phyloP scores from a whole-genome alignment of 2,888 invertebrate species.

The Drosophila buzzatii region DNA sequence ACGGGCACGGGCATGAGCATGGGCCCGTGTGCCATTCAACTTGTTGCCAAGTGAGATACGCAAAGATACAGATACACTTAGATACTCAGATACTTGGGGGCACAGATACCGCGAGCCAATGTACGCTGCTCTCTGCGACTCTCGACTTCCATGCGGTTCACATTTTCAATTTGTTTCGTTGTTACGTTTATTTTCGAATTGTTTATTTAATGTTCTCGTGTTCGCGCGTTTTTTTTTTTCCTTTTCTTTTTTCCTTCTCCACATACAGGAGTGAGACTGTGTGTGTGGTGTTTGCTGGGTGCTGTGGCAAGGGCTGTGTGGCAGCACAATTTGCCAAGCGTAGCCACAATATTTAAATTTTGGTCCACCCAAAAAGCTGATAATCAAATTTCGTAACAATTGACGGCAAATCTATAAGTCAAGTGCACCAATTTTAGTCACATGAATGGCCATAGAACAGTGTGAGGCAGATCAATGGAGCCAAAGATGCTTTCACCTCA shows the following conservation, averaged over 20 bases:
- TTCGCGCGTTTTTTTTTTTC: constrained; percentile 38
- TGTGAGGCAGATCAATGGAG: constrained; percentile 26
- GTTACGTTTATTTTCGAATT: constrained; percentile 76
- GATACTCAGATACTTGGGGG: constrained; percentile 43
- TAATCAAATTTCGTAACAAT: constrained; percentile 63
- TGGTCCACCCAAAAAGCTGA: constrained; percentile 58
- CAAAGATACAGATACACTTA: constrained; percentile 44
- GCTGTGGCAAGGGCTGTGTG: not conserved
- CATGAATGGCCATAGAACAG: constrained; percentile 8
- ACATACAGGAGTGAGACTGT: not conserved
- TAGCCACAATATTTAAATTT: constrained; percentile 18
- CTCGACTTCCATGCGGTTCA: constrained; percentile 49
- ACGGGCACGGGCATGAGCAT: constrained; percentile 31
- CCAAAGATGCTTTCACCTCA: constrained; percentile 69
- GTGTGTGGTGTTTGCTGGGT: not conserved
- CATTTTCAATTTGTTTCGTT: constrained; percentile 68
- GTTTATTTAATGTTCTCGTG: constrained; percentile 71
- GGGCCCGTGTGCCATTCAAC: constrained; percentile 62
- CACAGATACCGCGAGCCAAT: constrained; percentile 48
- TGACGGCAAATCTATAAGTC: constrained; percentile 68
- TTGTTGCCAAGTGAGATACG: constrained; percentile 72
- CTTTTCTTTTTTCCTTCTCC: not conserved
- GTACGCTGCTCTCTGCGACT: constrained; percentile 41
- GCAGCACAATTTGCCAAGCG: constrained; percentile 3
- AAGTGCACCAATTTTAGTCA: constrained; percentile 59